Conservation (phyloP, 2,888 invertebrate genomes). For the Synanthedon formicaeformis region DNA sequence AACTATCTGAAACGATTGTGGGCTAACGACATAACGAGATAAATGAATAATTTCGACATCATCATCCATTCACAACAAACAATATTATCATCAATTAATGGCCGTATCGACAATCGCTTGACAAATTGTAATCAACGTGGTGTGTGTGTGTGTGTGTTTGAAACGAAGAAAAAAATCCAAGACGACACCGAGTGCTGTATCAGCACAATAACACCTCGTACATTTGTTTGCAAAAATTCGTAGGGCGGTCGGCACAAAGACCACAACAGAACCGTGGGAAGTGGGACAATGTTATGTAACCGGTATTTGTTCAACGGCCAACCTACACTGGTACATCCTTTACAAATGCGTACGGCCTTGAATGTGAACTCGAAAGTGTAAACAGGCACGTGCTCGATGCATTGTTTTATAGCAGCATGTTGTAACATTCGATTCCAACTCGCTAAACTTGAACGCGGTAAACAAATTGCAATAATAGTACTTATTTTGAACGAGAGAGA, state of each 20-base stretch:
- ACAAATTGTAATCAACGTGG: no score
- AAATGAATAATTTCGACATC: slow-evolving; percentile 68
- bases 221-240: background rate
- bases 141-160: no score
- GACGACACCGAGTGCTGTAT: background rate
- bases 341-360: slow-evolving; percentile 70
- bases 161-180: background rate
- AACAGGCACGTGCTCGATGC: slow-evolving; percentile 66
- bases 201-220: background rate
- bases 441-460: background rate
- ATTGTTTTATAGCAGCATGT: slow-evolving; percentile 63
- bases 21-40: slow-evolving; percentile 67
- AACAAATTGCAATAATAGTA: no score
- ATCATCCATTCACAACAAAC: slow-evolving; percentile 42
- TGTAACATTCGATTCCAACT: slow-evolving; percentile 20
- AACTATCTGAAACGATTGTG: slow-evolving; percentile 71
- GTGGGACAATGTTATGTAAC: slow-evolving; percentile 63
- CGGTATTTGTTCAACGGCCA: slow-evolving; percentile 63
- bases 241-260: slow-evolving; percentile 31
- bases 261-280: slow-evolving; percentile 54
- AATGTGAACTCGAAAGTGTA: slow-evolving; percentile 68
- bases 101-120: no score
- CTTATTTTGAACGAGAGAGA: slow-evolving; percentile 3
- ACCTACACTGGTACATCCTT: slow-evolving; percentile 65
- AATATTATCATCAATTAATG: no score